Evolutionary conservation across 2,113 vertebrate genomes (phyloP), one percentile per base, ranked within the genome.

Genomic region (rabbit (Oryctolagus cuniculus)): DNA sequence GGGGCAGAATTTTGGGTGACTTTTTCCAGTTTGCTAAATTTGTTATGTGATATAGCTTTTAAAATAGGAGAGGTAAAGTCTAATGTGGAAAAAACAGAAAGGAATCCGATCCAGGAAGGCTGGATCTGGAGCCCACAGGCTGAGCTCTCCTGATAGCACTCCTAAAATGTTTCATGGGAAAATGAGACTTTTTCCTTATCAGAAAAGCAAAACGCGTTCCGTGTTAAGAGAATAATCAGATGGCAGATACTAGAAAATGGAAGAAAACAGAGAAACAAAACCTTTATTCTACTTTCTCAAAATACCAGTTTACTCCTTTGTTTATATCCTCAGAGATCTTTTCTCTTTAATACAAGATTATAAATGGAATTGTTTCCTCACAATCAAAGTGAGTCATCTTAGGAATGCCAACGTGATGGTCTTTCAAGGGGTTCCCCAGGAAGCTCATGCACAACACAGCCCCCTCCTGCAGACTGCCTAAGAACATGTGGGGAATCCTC

Each of bases 21-120:
- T 82, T 82, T 94, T 90, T 84, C 10, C 55, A 27, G 24, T 85
- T 90, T 90, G 73, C 61, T 92, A 84, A 89, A 91, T 81, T 38
- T 53, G n/a, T 89, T 70, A 53, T 25, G 5, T 44, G 25, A 93
- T 8, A 66, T 2, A 51, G 19, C 63, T 89, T 91, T 91, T 22
- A 53, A 87, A 87, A 53, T 55, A 15, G 17, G 24, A 84, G 92
- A 92, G 38, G 9, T 25, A 38, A 93, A 74, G 17, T 51, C 67
- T 78, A 72, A 72, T 5, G 36, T 25, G 31, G 44, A 87, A 44
- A 81, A 84, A 81, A 83, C 0, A 70, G 34, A 86, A 92, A 74
- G 55, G 8, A 58, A 21, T 79, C 34, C 70, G 72, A 87, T 58
- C 21, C 67, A 95, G 16, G 31, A 15, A 78, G 27, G 24, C 29